Conservation (phyloP, 35 echinoderm and acorn worm genomes). For the Apostichopus japonicus region DNA sequence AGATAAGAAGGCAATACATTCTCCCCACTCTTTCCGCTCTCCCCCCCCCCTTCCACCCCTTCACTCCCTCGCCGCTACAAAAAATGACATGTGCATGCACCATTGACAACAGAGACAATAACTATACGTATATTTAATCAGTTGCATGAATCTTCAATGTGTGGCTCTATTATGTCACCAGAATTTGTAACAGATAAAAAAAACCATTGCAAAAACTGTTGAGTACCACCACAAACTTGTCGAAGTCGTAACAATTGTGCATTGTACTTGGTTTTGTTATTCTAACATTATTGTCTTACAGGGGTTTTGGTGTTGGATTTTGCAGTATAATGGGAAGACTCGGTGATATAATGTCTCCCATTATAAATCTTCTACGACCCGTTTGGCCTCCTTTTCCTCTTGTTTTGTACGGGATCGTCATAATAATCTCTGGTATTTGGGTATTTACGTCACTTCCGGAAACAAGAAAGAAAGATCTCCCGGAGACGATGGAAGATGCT, state of each 20-base stretch:
- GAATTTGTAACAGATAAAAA: no score
- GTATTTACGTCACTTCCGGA: conserved; percentile 46
- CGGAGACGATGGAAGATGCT: conserved; percentile 53
- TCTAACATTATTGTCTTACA: neutral
- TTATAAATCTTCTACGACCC: conserved; percentile 12
- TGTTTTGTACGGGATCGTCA: conserved; percentile 20
- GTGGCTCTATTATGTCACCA: no score
- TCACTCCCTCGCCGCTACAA: no score
- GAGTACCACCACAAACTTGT: no score
- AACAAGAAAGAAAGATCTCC: conserved; percentile 48
- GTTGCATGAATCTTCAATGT: no score
- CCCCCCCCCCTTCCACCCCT: no score
- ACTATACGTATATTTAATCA: no score
- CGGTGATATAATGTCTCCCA: conserved; percentile 46
- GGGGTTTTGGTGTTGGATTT: conserved; percentile 48
- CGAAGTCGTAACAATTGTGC: neutral
- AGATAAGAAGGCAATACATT: no score
- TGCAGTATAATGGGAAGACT: conserved; percentile 31
- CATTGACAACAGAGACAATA: no score
- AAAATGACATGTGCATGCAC: no score
- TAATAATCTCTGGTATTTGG: conserved; percentile 40
- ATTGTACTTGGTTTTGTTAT: neutral
- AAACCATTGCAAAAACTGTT: no score
- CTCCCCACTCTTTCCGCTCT: no score
- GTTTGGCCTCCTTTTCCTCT: conserved; percentile 43